A percentile compares a stretch with the other conserved stretches of the same genome.
Evolutionary conservation across 2,797 vertebrate genomes (phyloP).

Genomic region (Sebastolobus altivelis): DNA sequence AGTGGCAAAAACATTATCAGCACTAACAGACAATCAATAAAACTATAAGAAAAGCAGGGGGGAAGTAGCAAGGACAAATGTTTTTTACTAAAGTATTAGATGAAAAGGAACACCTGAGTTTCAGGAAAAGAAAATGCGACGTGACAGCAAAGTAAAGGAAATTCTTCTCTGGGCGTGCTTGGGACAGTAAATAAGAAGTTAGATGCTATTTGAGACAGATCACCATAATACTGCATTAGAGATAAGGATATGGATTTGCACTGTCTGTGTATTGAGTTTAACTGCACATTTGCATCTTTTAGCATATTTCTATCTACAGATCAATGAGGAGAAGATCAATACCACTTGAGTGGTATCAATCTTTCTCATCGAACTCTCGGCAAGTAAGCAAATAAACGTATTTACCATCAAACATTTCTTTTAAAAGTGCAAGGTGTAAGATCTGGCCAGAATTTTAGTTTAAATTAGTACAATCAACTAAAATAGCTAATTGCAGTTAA

Average conservation of each 20-base stretch:
- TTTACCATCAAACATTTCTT: not conserved
- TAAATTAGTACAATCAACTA: too few relatives aligned
- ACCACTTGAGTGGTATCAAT: not conserved
- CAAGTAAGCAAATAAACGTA: not conserved
- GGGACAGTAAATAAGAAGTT: conserved; percentile 13
- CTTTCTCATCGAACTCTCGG: not conserved
- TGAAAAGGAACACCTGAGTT: conserved; percentile 6
- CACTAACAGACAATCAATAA: conserved; percentile 57
- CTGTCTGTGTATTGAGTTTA: not conserved
- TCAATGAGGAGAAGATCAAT: not conserved
- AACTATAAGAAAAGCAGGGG: conserved; percentile 10
- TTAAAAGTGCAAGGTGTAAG: not conserved
- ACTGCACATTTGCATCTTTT: conserved; percentile 5
- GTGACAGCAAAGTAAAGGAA: conserved; percentile 21
- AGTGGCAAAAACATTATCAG: conserved; percentile 55
- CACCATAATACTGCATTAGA: not conserved
- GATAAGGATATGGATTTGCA: not conserved
- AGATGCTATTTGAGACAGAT: not conserved
- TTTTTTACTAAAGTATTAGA: conserved; percentile 10
- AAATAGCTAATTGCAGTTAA: too few relatives aligned
- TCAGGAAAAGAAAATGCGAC: not conserved
- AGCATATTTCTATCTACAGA: not conserved
- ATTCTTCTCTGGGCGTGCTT: not conserved
- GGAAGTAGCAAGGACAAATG: conserved; percentile 16
- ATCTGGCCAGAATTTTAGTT: not conserved